A percentile compares a stretch with the other conserved stretches of the same genome.
Conservation (phyloP, 2,797 vertebrate genomes). For the Helarctos malayanus region DNA sequence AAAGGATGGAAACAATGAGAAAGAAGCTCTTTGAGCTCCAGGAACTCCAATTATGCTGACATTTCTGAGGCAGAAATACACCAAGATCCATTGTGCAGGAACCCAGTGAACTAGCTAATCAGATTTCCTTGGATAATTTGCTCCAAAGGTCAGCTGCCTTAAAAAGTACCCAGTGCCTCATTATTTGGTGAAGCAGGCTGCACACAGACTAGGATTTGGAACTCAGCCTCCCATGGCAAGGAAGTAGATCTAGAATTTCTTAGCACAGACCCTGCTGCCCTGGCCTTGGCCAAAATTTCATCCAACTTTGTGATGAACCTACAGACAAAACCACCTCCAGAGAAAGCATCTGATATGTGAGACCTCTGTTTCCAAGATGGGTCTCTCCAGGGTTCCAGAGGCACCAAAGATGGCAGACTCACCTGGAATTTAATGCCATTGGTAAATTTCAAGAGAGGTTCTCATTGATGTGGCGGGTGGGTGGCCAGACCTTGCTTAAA, state of each 20-base stretch:
- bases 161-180: constrained; percentile 74
- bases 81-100: constrained; percentile 77
- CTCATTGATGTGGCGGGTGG: not conserved
- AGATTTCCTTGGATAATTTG: constrained; percentile 86
- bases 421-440: not conserved
- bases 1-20: constrained; percentile 76
- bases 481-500: not conserved
- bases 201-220: constrained; percentile 15
- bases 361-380: not conserved
- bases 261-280: not conserved
- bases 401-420: not conserved
- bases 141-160: constrained; percentile 83
- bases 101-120: constrained; percentile 85
- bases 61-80: constrained; percentile 80
- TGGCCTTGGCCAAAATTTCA: not conserved
- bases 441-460: not conserved
- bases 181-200: constrained; percentile 64
- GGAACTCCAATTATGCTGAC: constrained; percentile 82
- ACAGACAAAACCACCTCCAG: not conserved
- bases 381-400: not conserved
- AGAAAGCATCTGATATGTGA: not conserved
- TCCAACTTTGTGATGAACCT: not conserved
- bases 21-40: constrained; percentile 74
- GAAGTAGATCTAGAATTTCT: constrained; percentile 16
- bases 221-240: constrained; percentile 16